Evolutionary conservation across 2,797 vertebrate genomes (phyloP).

Genomic region (Syngnathus acus): DNA sequence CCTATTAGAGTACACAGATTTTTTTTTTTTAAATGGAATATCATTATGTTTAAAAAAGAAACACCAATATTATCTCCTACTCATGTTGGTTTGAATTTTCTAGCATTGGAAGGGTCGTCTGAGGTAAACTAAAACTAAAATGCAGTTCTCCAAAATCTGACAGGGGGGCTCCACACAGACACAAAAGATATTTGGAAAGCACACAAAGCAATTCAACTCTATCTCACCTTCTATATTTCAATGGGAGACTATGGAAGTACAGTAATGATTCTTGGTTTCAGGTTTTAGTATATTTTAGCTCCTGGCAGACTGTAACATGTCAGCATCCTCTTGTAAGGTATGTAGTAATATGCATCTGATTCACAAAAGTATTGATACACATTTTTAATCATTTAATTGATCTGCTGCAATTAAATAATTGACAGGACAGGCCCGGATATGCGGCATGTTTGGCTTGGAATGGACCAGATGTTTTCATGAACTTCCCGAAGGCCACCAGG

Average conservation of each 20-base stretch:
- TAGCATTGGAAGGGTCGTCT: not conserved
- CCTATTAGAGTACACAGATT: not conserved
- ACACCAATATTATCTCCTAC: not conserved
- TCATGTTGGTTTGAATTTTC: not conserved
- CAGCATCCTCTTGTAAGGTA: not conserved
- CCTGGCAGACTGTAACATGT: not conserved
- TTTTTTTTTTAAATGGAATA: not conserved
- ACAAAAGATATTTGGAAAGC: not conserved
- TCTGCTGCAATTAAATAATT: too few relatives aligned
- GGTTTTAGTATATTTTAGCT: not conserved
- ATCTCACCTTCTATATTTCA: not conserved
- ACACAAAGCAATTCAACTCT: not conserved
- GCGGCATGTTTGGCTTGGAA: too few relatives aligned
- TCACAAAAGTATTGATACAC: not conserved
- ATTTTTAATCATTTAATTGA: too few relatives aligned
- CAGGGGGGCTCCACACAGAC: not conserved
- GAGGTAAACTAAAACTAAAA: not conserved
- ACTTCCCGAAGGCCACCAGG: too few relatives aligned
- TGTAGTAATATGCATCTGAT: not conserved
- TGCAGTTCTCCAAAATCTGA: conserved; percentile 4
- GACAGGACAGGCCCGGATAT: too few relatives aligned
- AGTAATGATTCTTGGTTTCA: not conserved
- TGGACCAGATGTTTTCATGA: too few relatives aligned
- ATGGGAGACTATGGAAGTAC: not conserved
- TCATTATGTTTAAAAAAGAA: not conserved